Conservation (phyloP, 35 echinoderm and acorn worm genomes). For the Apostichopus japonicus region DNA sequence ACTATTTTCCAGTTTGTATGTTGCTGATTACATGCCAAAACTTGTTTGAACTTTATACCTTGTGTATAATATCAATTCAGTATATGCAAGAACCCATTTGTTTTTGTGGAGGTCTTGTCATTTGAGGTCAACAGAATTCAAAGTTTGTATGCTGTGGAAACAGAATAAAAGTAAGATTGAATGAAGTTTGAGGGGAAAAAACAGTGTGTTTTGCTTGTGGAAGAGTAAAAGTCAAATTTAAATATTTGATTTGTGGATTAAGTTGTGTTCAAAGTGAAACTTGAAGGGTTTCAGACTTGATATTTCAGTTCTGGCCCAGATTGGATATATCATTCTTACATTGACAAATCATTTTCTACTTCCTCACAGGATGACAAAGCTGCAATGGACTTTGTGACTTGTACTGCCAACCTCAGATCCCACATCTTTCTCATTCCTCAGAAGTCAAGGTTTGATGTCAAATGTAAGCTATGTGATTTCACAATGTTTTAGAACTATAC, state of each 20-base stretch:
- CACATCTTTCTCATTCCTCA: conserved; percentile 92
- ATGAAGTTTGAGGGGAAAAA: no score
- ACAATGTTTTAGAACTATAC: no score
- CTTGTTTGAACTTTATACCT: background rate
- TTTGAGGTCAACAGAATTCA: background rate
- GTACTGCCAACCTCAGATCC: conserved; percentile 85
- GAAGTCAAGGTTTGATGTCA: conserved; percentile 93
- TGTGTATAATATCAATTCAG: background rate
- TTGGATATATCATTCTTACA: no score
- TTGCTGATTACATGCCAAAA: no score
- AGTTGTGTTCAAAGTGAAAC: no score
- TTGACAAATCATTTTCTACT: background rate
- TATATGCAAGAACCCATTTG: conserved; percentile 11
- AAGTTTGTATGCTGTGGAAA: background rate
- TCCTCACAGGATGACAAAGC: conserved; percentile 81
- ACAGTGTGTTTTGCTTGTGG: no score
- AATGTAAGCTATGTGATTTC: conserved; percentile 76
- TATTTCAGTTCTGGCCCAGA: no score
- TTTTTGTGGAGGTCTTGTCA: background rate
- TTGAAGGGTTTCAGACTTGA: no score
- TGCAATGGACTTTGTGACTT: conserved; percentile 97
- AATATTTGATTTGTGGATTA: no score
- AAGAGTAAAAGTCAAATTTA: no score
- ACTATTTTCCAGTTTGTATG: no score
- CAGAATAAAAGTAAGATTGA: no score